These are phyloP conservation scores for Brachionichthys hirsutus DNA, from an alignment of 2,113 vertebrate species.

Conservation along the genomic window DNA sequence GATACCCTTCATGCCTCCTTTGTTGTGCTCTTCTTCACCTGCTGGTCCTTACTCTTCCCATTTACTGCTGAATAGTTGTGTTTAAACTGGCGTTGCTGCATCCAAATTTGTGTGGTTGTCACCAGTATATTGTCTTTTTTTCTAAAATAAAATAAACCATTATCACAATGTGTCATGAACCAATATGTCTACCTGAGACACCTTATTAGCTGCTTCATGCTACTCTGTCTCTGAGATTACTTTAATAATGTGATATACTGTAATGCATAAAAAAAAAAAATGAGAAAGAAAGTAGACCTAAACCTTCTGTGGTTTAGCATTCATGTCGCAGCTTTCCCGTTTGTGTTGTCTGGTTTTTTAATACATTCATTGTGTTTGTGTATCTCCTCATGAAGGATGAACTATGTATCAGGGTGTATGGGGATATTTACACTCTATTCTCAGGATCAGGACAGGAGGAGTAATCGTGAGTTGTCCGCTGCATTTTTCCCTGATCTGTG, in stretches of 20 bases:
- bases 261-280: slow-evolving; percentile 11
- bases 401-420: not conserved
- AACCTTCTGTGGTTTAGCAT: slow-evolving; percentile 3
- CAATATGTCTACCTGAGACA: slow-evolving; percentile 14
- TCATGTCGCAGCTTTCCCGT: slow-evolving; percentile 8
- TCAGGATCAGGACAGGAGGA: not conserved
- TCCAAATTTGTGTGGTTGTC: too few species aligned
- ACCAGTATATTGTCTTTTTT: too few species aligned
- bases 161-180: not conserved
- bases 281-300: not conserved
- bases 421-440: slow-evolving; percentile 5
- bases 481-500: slow-evolving; percentile 14
- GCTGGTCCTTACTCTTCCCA: too few species aligned
- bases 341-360: not conserved
- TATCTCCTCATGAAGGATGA: slow-evolving; percentile 11
- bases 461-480: slow-evolving; percentile 11
- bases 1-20: too few species aligned
- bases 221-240: slow-evolving; percentile 7
- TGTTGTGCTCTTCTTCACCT: too few species aligned
- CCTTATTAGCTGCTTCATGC: slow-evolving; percentile 1
- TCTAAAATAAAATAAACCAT: not conserved
- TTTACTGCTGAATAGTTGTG: too few species aligned
- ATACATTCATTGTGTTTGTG: not conserved
- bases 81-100: too few species aligned
- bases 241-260: slow-evolving; percentile 3